A percentile compares a stretch with the other conserved stretches of the same genome.
Conservation (phyloP, 2,113 vertebrate genomes). For the zebrafish (Danio rerio) region GRCz12tu NC_133178.1:65249501-65250000, state of each 20-base stretch:
- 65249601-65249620: background rate
- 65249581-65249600: too few relatives aligned
- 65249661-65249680: background rate
- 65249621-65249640: background rate
- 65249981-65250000: too few relatives aligned
- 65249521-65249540: background rate
- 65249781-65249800: background rate
- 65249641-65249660: background rate
- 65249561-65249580: too few relatives aligned
- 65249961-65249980: too few relatives aligned
- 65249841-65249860: background rate
- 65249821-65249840: background rate
- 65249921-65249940: background rate
- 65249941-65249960: too few relatives aligned
- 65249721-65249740: too few relatives aligned
- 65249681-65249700: background rate
- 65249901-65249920: background rate
- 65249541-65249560: too few relatives aligned
- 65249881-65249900: background rate
- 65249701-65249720: background rate
- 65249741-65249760: too few relatives aligned
- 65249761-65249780: background rate
- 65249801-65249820: background rate
- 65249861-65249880: background rate
- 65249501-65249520: slow-evolving; percentile 19